These are phyloP conservation scores for Araneus ventricosus DNA, from an alignment of 1,140 invertebrate species.

Conservation along the genomic window DNA sequence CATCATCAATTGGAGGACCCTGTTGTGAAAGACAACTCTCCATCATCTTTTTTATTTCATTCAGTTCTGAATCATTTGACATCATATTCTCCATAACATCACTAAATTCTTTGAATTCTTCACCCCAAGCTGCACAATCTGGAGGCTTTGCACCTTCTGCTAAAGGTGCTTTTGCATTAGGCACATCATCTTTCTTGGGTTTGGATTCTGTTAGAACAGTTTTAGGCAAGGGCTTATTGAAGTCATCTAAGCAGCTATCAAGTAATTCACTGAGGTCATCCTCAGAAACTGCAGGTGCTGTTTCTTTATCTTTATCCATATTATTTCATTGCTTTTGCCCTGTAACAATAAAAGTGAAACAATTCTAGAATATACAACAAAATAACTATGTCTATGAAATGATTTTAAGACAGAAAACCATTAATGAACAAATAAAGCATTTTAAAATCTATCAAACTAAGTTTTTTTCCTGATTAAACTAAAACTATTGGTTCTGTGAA, in stretches of 20 bases:
- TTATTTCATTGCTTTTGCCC: background rate
- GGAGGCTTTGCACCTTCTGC: background rate
- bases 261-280: constrained; percentile 68
- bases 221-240: constrained; percentile 71
- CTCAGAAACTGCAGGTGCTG: background rate
- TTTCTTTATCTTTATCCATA: background rate
- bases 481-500: too few species aligned
- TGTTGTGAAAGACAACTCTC: constrained; percentile 42
- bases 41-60: constrained; percentile 76
- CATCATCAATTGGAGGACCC: constrained; percentile 75
- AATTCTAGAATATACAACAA: too few species aligned
- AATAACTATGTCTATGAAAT: too few species aligned
- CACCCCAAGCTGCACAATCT: constrained; percentile 80
- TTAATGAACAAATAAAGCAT: too few species aligned
- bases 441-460: too few species aligned
- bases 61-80: constrained; percentile 75
- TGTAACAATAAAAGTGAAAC: too few species aligned
- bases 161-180: constrained; percentile 78
- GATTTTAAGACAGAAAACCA: too few species aligned
- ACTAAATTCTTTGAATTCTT: constrained; percentile 83
- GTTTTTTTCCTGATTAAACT: too few species aligned
- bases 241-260: constrained; percentile 73
- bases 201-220: background rate
- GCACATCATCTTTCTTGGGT: background rate
- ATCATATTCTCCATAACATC: constrained; percentile 57